A percentile compares a stretch with the other conserved stretches of the same genome.
Evolutionary conservation across 2,888 invertebrate species (phyloP).

Genomic region (Iphiclides podalirius): DNA sequence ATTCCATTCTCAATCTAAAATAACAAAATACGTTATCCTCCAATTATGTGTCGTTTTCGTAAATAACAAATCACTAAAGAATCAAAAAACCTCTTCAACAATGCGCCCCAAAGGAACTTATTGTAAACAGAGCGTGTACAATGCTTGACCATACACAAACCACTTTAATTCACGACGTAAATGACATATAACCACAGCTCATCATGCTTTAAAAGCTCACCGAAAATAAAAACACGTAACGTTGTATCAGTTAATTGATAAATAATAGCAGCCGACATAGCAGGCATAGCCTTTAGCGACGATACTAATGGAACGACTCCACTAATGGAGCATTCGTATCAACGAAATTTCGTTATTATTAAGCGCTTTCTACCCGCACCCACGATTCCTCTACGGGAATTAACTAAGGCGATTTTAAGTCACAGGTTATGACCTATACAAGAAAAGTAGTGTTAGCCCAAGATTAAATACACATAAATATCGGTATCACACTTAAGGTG

Average conservation of each 20-base stretch:
- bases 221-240: conserved; percentile 11
- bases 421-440: no score
- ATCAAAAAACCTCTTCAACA: no score
- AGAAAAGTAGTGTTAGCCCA: no score
- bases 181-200: conserved; percentile 13
- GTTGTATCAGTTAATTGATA: conserved; percentile 18
- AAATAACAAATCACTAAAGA: no score
- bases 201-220: conserved; percentile 6
- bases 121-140: not conserved
- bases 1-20: no score
- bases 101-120: no score
- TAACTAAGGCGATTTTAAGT: not conserved
- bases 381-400: no score
- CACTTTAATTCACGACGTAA: conserved; percentile 5
- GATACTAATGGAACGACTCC: conserved; percentile 3
- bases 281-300: conserved; percentile 1
- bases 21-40: no score
- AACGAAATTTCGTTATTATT: not conserved
- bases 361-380: not conserved
- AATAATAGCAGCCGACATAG: conserved; percentile 11
- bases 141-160: not conserved
- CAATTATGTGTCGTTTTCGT: no score
- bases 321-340: conserved; percentile 14
- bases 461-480: no score
- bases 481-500: no score